A percentile compares a stretch with the other conserved stretches of the same genome.
phyloP scores from a whole-genome alignment of 2,888 invertebrate genomes.

The Nycteola revayana region DNA sequence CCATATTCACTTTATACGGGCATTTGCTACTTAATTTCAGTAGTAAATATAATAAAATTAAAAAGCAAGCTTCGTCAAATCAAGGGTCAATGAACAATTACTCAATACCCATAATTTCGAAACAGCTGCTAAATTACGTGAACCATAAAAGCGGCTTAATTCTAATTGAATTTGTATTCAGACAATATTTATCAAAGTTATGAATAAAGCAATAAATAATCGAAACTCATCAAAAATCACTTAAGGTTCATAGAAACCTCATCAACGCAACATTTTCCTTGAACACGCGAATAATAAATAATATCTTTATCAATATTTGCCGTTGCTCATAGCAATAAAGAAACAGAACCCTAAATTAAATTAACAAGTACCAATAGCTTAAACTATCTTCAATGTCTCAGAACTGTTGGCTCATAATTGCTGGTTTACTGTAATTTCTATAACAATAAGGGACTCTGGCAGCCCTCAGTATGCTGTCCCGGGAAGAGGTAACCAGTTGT shows the following conservation, averaged over 20 bases:
- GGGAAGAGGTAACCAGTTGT: no score
- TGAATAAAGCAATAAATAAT: constrained; percentile 32
- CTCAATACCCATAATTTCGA: no score
- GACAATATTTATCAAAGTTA: constrained; percentile 11
- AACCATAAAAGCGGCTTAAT: constrained; percentile 12
- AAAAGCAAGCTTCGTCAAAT: no score
- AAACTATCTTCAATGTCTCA: constrained; percentile 42
- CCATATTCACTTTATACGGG: no score
- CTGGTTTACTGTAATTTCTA: no score
- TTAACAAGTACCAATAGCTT: constrained; percentile 47
- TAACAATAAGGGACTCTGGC: no score
- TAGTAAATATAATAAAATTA: no score
- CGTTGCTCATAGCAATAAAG: constrained; percentile 47
- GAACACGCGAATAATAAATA: constrained; percentile 43
- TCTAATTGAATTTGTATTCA: constrained; percentile 9
- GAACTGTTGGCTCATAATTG: no score
- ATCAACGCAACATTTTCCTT: constrained; percentile 45
- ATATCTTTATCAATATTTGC: constrained; percentile 59
- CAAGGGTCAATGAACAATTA: no score
- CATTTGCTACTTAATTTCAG: no score
- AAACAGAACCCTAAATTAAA: constrained; percentile 42
- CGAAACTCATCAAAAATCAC: constrained; percentile 62
- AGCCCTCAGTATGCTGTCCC: no score
- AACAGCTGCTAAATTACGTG: no score
- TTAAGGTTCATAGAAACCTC: constrained; percentile 56